Evolutionary conservation across 2,797 vertebrate species (phyloP).

Genomic region (Tragelaphus oryx): DNA sequence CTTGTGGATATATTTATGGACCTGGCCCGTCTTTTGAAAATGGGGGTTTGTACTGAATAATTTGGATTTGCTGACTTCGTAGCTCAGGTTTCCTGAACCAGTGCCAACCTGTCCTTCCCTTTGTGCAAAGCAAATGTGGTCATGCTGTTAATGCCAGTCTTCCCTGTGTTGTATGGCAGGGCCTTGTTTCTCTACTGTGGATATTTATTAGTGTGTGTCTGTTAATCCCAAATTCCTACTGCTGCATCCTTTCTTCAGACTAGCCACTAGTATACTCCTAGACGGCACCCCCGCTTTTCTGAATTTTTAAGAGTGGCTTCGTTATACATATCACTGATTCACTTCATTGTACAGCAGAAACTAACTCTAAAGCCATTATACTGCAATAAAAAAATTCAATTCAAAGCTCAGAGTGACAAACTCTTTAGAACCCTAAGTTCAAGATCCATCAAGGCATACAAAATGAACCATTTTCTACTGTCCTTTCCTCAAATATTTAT

Average conservation of each 20-base stretch:
- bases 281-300: background rate
- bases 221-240: background rate
- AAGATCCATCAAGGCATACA: background rate
- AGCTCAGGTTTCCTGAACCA: conserved; percentile 5
- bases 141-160: background rate
- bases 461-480: background rate
- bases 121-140: background rate
- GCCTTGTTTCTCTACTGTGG: background rate
- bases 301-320: background rate
- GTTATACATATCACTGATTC: background rate
- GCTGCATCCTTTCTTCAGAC: background rate
- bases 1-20: background rate
- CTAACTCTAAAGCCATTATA: background rate
- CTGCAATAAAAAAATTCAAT: background rate
- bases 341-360: background rate
- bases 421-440: background rate
- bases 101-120: background rate
- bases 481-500: background rate
- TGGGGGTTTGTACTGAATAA: conserved; percentile 1
- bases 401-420: background rate
- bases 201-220: background rate
- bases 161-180: background rate
- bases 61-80: conserved; percentile 6
- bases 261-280: background rate
- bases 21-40: background rate